A percentile compares a stretch with the other conserved stretches of the same genome.
Conservation (phyloP, 2,113 vertebrate species). For the Plecotus auritus region DNA sequence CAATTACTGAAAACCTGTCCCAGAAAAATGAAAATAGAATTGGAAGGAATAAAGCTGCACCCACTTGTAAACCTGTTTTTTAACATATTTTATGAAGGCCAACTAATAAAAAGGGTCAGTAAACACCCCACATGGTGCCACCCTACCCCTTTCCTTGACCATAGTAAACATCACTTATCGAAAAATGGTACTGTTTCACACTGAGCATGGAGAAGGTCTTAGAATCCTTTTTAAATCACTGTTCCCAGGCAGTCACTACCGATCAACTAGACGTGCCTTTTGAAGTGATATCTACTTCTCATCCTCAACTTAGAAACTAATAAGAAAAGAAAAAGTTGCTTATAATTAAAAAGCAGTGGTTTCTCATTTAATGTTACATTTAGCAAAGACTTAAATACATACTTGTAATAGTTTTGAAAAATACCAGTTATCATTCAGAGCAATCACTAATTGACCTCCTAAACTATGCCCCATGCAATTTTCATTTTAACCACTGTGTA, state of each 20-base stretch:
- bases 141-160: neutral
- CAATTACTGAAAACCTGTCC: neutral
- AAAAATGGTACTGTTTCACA: neutral
- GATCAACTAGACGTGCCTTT: neutral
- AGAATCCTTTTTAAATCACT: neutral
- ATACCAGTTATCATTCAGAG: neutral
- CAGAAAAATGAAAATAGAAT: neutral
- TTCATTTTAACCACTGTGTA: neutral
- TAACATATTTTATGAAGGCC: neutral
- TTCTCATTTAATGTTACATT: neutral
- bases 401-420: neutral
- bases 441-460: neutral
- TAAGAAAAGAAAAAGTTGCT: neutral
- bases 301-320: neutral
- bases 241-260: neutral
- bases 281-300: neutral
- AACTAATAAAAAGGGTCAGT: neutral
- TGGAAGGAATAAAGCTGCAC: neutral
- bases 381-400: neutral
- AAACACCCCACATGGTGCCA: neutral
- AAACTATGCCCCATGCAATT: neutral
- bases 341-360: neutral
- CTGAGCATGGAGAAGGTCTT: neutral
- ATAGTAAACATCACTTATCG: neutral
- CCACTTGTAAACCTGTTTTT: neutral